phyloP scores from a whole-genome alignment of 2,113 vertebrate genomes.

The Hemiscyllium ocellatum region DNA sequence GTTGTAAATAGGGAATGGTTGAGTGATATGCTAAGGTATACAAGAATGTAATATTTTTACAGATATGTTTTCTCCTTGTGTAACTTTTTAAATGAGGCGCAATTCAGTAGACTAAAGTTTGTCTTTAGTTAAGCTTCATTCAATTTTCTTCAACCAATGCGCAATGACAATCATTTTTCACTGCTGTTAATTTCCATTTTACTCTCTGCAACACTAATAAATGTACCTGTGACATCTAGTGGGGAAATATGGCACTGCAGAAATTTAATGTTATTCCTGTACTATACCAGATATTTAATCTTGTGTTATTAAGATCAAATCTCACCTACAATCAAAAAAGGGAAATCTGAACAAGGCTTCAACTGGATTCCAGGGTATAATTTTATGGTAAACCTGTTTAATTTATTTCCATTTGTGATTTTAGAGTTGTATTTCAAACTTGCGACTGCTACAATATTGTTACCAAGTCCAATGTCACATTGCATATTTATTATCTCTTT shows the following conservation, averaged over 20 bases:
- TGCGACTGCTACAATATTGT: background rate
- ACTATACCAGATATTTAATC: background rate
- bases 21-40: background rate
- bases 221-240: constrained; percentile 32
- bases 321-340: background rate
- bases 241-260: background rate
- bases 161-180: background rate
- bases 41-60: background rate
- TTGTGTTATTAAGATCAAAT: background rate
- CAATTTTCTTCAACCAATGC: background rate
- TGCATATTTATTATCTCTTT: constrained; percentile 2
- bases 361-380: background rate
- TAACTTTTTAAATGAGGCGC: background rate
- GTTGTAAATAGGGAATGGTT: background rate
- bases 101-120: background rate
- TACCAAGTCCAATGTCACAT: background rate
- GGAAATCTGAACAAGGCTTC: constrained; percentile 12
- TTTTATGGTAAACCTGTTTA: background rate
- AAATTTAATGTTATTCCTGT: background rate
- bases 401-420: background rate
- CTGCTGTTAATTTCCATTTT: background rate
- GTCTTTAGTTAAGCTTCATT: background rate
- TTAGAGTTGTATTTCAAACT: background rate
- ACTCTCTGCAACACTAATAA: background rate
- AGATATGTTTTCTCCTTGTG: background rate